These are phyloP conservation scores for Bombus confusus DNA, from an alignment of 1,140 invertebrate species.

Conservation along the genomic window DNA sequence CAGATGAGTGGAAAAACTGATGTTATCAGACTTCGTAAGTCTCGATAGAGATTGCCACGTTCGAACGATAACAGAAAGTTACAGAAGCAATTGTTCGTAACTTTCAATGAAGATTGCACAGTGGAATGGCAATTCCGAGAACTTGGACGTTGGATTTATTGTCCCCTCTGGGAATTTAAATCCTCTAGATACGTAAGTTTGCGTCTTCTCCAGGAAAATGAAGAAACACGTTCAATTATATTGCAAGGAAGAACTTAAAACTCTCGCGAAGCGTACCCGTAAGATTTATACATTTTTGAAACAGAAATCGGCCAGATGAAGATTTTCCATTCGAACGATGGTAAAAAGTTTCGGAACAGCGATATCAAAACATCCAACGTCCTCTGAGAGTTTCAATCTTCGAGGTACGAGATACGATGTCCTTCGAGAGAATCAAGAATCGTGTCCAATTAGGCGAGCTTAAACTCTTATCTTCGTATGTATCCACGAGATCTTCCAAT, in stretches of 20 bases:
- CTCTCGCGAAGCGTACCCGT: neutral
- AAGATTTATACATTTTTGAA: neutral
- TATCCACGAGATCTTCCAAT: neutral
- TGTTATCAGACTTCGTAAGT: neutral
- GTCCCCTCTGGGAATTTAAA: neutral
- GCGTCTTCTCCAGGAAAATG: neutral
- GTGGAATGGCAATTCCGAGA: neutral
- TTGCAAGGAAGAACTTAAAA: neutral
- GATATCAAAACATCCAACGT: too few species aligned
- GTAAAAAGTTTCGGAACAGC: neutral
- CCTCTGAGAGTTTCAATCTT: too few species aligned
- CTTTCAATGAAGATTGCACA: slow-evolving; percentile 3
- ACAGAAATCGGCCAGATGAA: neutral
- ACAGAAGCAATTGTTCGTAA: neutral
- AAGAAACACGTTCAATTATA: neutral
- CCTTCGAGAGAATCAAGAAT: neutral
- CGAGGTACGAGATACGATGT: too few species aligned
- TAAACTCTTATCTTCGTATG: neutral
- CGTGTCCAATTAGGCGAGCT: neutral
- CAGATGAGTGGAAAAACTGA: neutral
- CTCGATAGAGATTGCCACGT: neutral
- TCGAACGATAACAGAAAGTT: slow-evolving; percentile 1
- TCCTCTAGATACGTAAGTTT: neutral
- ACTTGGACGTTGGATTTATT: neutral
- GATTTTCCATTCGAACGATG: neutral